These are phyloP conservation scores for Platichthys stellatus DNA, from an alignment of 2,113 vertebrate genomes.

Conservation along the genomic window DNA sequence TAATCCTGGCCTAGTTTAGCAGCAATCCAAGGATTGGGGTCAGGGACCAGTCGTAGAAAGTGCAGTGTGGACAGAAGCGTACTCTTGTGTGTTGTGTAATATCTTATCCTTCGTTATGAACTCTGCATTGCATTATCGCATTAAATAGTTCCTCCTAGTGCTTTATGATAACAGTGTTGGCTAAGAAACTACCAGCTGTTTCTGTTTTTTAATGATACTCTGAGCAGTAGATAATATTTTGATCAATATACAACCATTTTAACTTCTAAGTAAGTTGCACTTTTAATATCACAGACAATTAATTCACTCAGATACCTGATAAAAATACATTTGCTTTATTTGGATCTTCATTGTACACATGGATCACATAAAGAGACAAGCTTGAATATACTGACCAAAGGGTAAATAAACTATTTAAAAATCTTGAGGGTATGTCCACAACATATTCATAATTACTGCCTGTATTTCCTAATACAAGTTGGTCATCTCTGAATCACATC, in stretches of 20 bases:
- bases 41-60: slow-evolving; percentile 77
- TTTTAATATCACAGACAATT: background rate
- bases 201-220: background rate
- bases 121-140: background rate
- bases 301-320: slow-evolving; percentile 31
- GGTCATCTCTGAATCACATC: slow-evolving; percentile 3
- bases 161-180: background rate
- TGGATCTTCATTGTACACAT: slow-evolving; percentile 43
- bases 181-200: background rate
- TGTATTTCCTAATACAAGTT: slow-evolving; percentile 29
- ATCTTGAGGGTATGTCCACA: background rate
- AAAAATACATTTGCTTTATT: slow-evolving; percentile 82
- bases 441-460: slow-evolving; percentile 7
- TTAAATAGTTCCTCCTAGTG: background rate
- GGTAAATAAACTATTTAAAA: slow-evolving; percentile 40
- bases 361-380: slow-evolving; percentile 44
- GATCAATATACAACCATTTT: background rate
- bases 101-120: slow-evolving; percentile 39
- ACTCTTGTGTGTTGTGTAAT: slow-evolving; percentile 61
- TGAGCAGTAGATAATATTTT: background rate
- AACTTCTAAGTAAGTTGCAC: background rate
- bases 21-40: slow-evolving; percentile 86
- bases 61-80: slow-evolving; percentile 77
- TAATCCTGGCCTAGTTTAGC: slow-evolving; percentile 79
- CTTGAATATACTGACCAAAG: slow-evolving; percentile 30